Base-by-base conservation (phyloP, 2,113 vertebrate species). In the Phyllostomus hastatus region DNA sequence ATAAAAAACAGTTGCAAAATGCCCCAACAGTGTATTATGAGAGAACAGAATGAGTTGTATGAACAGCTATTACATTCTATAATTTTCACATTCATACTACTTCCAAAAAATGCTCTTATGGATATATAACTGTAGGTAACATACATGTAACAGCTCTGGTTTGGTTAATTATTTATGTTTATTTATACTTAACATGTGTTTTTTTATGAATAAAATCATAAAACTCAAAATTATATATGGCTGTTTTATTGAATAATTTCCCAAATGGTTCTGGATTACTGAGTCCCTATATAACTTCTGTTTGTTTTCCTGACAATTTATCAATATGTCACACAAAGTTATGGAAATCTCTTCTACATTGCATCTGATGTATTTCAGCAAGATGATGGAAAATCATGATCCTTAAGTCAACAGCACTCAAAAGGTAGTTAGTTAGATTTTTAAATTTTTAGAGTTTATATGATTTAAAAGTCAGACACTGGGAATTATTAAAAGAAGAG, bases 391-490 rank as follows among this genome's bases (percentile, higher is more conserved):
- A 97, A 90, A 84, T 75, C 84, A 12, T 67, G 76, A 97, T 97
- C 92, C 97, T 96, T 95, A 95, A 96, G 90, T 95, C 94, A 88
- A 94, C 87, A 97, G 69, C 3, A 94, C 38, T 95, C 95, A 94
- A 84, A 97, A 93, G 14, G 48, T 88, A 95, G 79, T 88, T 97
- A 97, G 98, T 97, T 96, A 97, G 87, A 97, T 94, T 98, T 95
- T 95, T 54, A 94, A 96, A 95, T 95, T 94, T 91, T 96, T 84
- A 86, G 43, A 41, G 67, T 88, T 61, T 91, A 4, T 79, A 96
- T 67, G 35, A 93, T 87, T 96, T 96, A 95, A 88, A 98, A 96
- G 84, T 96, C 97, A 96, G 82, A 93, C 80, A 96, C 88, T 28
- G n/a, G 86, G 43, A 90, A 90, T 92, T 94, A 92, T 84, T 98